Evolutionary conservation across 1,140 invertebrate genomes (phyloP).

Genomic region (Drosophila dunni): DNA sequence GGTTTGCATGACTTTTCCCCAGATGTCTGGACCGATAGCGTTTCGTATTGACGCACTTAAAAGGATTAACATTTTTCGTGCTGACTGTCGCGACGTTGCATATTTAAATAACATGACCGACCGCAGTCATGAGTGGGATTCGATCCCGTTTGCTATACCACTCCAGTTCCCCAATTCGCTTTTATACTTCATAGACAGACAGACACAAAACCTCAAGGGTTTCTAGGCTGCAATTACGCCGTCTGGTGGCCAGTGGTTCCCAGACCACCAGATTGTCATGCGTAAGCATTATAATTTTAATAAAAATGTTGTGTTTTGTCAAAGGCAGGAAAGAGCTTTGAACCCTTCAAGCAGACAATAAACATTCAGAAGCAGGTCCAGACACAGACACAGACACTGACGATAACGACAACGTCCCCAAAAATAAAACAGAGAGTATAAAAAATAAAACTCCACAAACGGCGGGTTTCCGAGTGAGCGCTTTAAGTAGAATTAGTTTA

Average conservation of each 20-base stretch:
- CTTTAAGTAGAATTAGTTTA: slow-evolving; percentile 62
- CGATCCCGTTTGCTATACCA: not conserved
- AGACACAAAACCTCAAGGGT: slow-evolving; percentile 34
- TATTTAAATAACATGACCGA: slow-evolving; percentile 55
- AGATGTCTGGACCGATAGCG: slow-evolving; percentile 45
- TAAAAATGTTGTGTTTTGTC: slow-evolving; percentile 68
- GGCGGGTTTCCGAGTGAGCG: slow-evolving; percentile 52
- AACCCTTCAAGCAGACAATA: slow-evolving; percentile 61
- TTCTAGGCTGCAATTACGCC: slow-evolving; percentile 44
- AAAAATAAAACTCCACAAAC: slow-evolving; percentile 13
- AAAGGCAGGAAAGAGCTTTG: slow-evolving; percentile 52
- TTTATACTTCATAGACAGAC: slow-evolving; percentile 52
- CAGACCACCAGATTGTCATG: slow-evolving; percentile 28
- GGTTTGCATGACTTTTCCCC: slow-evolving; percentile 37
- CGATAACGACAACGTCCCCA: not conserved
- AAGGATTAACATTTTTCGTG: slow-evolving; percentile 74
- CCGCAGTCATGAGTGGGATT: slow-evolving; percentile 5
- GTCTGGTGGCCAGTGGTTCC: slow-evolving; percentile 36
- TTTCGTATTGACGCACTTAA: slow-evolving; percentile 65
- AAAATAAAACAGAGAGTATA: not conserved
- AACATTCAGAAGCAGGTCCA: slow-evolving; percentile 27
- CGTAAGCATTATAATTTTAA: slow-evolving; percentile 74
- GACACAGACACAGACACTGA: slow-evolving; percentile 21
- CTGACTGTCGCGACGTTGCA: slow-evolving; percentile 57
- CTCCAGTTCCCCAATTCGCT: too few species aligned